phyloP scores from a whole-genome alignment of 2,888 invertebrate genomes.

The Aspidiotus rigidus region DNA sequence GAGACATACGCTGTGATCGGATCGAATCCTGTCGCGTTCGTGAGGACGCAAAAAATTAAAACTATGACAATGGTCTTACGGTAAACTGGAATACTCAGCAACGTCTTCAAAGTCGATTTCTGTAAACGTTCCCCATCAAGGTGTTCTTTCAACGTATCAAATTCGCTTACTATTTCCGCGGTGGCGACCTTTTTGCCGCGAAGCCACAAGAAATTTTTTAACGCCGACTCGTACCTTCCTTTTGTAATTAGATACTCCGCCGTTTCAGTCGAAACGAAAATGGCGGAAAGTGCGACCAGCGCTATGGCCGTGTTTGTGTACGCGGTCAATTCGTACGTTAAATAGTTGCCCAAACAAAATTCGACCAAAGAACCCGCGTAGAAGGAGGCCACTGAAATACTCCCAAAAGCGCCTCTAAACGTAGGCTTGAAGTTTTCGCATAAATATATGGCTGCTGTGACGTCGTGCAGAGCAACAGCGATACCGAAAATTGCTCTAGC shows the following conservation, averaged over 20 bases:
- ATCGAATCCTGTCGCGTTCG: conserved; percentile 11
- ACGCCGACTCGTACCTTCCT: conserved; percentile 32
- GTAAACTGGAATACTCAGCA: not conserved
- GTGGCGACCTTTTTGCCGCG: conserved; percentile 8
- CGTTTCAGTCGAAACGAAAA: conserved; percentile 37
- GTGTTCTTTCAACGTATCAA: conserved; percentile 18
- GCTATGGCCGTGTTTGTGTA: conserved; percentile 35
- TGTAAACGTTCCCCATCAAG: conserved; percentile 6
- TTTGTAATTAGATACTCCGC: conserved; percentile 36
- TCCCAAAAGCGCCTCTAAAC: conserved; percentile 37
- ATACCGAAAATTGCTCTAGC: conserved; percentile 37
- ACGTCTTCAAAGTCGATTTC: not conserved
- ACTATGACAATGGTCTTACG: not conserved
- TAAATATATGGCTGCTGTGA: conserved; percentile 37
- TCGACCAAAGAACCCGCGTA: conserved; percentile 38
- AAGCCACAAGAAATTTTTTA: conserved; percentile 14
- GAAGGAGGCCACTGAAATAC: conserved; percentile 37
- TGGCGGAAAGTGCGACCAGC: conserved; percentile 32
- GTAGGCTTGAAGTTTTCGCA: conserved; percentile 37
- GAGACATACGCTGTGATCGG: not conserved
- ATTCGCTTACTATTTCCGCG: conserved; percentile 2
- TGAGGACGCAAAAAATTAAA: conserved; percentile 4
- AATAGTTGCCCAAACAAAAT: conserved; percentile 37
- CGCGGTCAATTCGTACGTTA: conserved; percentile 36
- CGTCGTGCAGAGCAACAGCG: conserved; percentile 37